Percentiles rank a stretch among this genome's conserved stretches.
These are phyloP conservation scores for Anthonomus grandis DNA, from an alignment of 1,140 invertebrate species.

Conservation along the genomic window DNA sequence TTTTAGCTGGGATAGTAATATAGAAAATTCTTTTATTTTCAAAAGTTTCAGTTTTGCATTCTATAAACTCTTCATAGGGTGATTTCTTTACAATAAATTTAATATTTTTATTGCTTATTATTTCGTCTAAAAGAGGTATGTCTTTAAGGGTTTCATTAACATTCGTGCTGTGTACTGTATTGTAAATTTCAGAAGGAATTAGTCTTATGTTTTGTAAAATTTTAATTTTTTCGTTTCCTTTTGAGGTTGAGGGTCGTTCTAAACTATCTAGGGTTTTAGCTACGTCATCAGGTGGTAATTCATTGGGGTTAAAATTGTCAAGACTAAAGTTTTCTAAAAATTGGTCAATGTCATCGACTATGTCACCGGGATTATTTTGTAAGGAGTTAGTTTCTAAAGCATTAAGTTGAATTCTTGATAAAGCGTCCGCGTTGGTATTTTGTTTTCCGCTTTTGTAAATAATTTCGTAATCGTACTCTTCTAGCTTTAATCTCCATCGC, in stretches of 20 bases:
- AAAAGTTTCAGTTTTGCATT: conserved; percentile 3
- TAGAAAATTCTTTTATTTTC: conserved; percentile 8
- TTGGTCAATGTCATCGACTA: not conserved
- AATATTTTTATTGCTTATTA: conserved; percentile 12
- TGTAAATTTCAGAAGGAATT: too few species aligned
- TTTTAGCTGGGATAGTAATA: conserved; percentile 2
- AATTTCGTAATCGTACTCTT: conserved; percentile 50
- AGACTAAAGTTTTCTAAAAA: too few species aligned
- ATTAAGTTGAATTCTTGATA: conserved; percentile 6
- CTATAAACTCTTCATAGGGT: conserved; percentile 1
- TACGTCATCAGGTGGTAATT: not conserved
- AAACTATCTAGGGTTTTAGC: not conserved
- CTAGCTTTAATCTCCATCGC: conserved; percentile 47
- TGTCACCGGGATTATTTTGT: conserved; percentile 9
- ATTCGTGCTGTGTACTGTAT: not conserved
- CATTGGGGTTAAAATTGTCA: too few species aligned
- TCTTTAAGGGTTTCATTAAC: not conserved
- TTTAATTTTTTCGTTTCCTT: too few species aligned
- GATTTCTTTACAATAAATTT: conserved; percentile 18
- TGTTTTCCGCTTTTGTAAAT: conserved; percentile 45
- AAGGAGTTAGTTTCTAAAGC: conserved; percentile 1
- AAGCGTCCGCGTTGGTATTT: conserved; percentile 31
- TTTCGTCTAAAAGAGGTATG: conserved; percentile 4
- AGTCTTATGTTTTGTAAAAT: conserved; percentile 11
- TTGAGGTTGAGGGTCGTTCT: too few species aligned